These are phyloP conservation scores for Monomorium pharaonis DNA, from an alignment of 1,140 invertebrate genomes.

Conservation along the genomic window DNA sequence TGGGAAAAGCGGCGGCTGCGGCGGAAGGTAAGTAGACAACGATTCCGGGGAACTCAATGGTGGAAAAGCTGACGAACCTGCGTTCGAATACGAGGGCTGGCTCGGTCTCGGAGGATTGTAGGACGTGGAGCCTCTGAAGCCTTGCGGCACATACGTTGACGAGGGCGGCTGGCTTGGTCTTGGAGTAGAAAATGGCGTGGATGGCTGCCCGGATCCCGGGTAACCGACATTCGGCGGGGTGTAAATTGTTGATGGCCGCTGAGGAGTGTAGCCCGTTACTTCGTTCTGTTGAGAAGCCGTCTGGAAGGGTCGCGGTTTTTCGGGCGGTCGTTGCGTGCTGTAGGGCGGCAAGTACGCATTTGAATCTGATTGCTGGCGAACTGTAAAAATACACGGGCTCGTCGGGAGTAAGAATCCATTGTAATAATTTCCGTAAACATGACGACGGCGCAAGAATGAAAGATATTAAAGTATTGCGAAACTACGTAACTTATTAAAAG, in stretches of 20 bases:
- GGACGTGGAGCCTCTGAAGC: conserved; percentile 55
- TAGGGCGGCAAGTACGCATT: conserved; percentile 86
- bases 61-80: conserved; percentile 72
- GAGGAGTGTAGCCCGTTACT: conserved; percentile 74
- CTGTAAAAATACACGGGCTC: conserved; percentile 82
- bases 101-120: conserved; percentile 75
- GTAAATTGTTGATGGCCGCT: conserved; percentile 72
- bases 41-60: conserved; percentile 61
- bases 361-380: conserved; percentile 86
- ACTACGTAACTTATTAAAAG: not conserved
- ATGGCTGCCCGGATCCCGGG: conserved; percentile 59
- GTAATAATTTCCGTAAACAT: not conserved
- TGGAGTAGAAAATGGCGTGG: conserved; percentile 61
- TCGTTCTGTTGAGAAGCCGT: conserved; percentile 80
- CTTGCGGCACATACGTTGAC: conserved; percentile 49
- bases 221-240: conserved; percentile 67
- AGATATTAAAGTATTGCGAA: not conserved
- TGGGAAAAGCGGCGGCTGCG: conserved; percentile 67
- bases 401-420: not conserved
- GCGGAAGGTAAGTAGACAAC: conserved; percentile 80
- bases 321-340: conserved; percentile 87
- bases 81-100: conserved; percentile 67
- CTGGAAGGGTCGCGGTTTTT: conserved; percentile 89
- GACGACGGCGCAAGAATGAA: not conserved
- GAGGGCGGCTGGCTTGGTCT: conserved; percentile 51